A percentile compares a stretch with the other conserved stretches of the same genome.
Conservation (phyloP, 2,797 vertebrate species). For the Mormyrus proboscirostris region DNA sequence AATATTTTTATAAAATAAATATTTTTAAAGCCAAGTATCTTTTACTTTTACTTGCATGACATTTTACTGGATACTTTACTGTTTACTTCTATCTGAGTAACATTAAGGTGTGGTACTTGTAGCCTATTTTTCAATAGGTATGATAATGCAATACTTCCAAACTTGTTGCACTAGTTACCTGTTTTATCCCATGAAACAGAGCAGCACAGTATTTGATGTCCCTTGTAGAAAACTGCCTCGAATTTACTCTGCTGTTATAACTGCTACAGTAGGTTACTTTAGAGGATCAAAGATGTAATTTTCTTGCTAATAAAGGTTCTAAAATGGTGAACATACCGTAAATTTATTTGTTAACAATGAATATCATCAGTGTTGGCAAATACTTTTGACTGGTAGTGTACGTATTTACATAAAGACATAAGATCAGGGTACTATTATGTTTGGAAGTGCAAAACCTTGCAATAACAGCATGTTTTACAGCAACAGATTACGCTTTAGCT, state of each 20-base stretch:
- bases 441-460: background rate
- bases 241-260: background rate
- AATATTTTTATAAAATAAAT: background rate
- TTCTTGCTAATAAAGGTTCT: background rate
- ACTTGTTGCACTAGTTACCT: background rate
- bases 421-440: background rate
- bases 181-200: background rate
- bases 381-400: background rate
- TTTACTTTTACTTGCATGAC: background rate
- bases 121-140: background rate
- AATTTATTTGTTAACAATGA: background rate
- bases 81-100: background rate
- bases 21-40: background rate
- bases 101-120: background rate
- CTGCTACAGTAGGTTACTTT: background rate
- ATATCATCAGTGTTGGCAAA: background rate
- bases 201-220: background rate
- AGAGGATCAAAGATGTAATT: background rate
- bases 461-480: background rate
- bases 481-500: background rate
- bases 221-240: background rate
- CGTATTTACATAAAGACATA: background rate
- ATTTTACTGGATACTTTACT: background rate
- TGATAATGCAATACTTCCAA: background rate
- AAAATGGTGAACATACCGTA: background rate